phyloP scores from a whole-genome alignment of 2,888 invertebrate species.

The Plagiodera versicolora region DNA sequence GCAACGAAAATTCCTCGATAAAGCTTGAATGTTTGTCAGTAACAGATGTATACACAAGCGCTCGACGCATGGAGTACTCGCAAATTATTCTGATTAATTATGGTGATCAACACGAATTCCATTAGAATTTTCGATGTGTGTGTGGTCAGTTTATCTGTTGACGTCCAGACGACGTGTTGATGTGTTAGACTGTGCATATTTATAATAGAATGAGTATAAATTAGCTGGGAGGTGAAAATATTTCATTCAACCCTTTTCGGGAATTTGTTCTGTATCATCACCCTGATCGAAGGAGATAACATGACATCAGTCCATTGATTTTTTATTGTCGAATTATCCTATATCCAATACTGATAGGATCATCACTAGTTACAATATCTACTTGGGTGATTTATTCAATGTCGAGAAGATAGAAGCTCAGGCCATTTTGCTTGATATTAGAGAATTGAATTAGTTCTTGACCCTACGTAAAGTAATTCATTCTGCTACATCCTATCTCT shows the following conservation, averaged over 20 bases:
- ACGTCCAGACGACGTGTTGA: background rate
- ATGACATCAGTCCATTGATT: no score
- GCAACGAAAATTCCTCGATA: background rate
- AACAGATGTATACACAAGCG: background rate
- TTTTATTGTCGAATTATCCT: no score
- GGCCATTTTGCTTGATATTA: background rate
- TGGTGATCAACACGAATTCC: background rate
- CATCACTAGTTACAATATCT: background rate
- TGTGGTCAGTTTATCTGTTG: background rate
- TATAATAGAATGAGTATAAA: no score
- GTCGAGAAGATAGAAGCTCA: background rate
- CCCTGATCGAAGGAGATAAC: no score
- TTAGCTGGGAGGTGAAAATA: no score
- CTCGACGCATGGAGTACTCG: background rate
- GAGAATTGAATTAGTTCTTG: background rate
- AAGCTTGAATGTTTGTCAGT: background rate
- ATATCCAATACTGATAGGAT: no score
- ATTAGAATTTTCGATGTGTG: background rate
- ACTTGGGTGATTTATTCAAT: background rate
- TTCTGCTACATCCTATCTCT: background rate
- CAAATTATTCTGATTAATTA: background rate
- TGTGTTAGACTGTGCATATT: background rate
- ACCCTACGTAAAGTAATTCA: constrained; percentile 10
- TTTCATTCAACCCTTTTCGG: no score
- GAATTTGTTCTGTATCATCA: no score